These are phyloP conservation scores for Idris sp. DNA, from an alignment of 1,140 invertebrate species.

Conservation along the genomic window DNA sequence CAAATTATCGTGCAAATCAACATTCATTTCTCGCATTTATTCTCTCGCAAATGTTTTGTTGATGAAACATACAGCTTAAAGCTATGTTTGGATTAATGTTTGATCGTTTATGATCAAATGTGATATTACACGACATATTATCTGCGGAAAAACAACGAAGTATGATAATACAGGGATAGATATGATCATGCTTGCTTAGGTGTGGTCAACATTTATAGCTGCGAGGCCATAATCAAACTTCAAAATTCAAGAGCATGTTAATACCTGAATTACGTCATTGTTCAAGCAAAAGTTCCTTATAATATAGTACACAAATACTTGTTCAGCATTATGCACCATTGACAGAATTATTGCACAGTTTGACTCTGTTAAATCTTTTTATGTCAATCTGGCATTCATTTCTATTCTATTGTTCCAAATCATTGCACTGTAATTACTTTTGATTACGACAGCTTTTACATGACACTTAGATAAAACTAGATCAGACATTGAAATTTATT, in stretches of 20 bases:
- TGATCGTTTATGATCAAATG: conserved; percentile 32
- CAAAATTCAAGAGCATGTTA: conserved; percentile 55
- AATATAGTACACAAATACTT: conserved; percentile 37
- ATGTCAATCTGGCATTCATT: conserved; percentile 1
- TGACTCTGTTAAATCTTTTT: too few species aligned
- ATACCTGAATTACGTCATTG: conserved; percentile 52
- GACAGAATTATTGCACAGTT: too few species aligned
- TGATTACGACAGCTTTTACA: neutral
- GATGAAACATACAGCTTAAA: neutral
- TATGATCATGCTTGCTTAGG: conserved; percentile 46
- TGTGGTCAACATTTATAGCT: conserved; percentile 50
- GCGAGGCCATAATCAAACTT: conserved; percentile 34
- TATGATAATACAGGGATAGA: conserved; percentile 28
- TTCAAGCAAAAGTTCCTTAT: conserved; percentile 46
- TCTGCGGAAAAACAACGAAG: conserved; percentile 34
- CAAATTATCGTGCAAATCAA: neutral
- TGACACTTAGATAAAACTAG: conserved; percentile 3
- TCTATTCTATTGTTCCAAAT: too few species aligned
- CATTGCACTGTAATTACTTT: too few species aligned
- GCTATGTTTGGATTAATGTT: conserved; percentile 11
- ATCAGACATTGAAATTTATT: conserved; percentile 22
- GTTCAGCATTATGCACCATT: conserved; percentile 13
- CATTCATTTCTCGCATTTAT: neutral
- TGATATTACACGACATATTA: conserved; percentile 23
- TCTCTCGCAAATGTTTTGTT: conserved; percentile 5